Evolutionary conservation across 2,888 invertebrate species (phyloP), one percentile per base, ranked within the genome.

Genomic region (Scelioninae gen. 1): DNA sequence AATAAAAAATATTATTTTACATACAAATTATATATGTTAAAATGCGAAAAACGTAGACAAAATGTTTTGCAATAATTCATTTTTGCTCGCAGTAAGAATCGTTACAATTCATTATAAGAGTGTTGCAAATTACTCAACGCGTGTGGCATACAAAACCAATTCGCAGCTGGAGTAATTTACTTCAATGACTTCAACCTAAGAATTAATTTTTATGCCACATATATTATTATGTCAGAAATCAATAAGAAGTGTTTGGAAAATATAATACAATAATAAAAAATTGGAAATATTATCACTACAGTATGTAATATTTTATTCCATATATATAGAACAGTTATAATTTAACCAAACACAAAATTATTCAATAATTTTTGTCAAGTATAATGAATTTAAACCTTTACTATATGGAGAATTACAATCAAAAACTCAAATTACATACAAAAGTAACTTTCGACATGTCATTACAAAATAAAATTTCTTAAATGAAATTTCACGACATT

Each of bases 111-210:
- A 82, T 82, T 82, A 74, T 45, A 74, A 45, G 56, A 82, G 77
- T 68, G 82, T 74, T 82, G 77, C 74, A 74, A 78, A 82, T 82
- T 66, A 78, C 74, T 82, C 72, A 82, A 74, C 81, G 77, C 23
- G 81, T 65, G 58, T 71, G 45, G 85, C 84, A 87, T 84, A 77
- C 82, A 79, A 60, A 86, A 71, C 66, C 81, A 75, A 87, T 86
- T 86, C 84, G 85, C 66, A 74, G 79, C 29, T 32, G 16, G 74
- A 69, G 47, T 66, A 79, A 76, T 72, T 69, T 71, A 76, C 78
- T 72, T 71, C 69, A 79, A 66, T 75, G 58, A 76, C 31, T 63
- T 60, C 13, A 55, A 63, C 60, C 38, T 49, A 34, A 63, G 58
- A 68, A 72, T 72, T 69, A 55, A 63, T 32, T 45, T 74, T 49